Base-by-base conservation (phyloP, 2,888 invertebrate species). In the Drosophila formosana region DNA sequence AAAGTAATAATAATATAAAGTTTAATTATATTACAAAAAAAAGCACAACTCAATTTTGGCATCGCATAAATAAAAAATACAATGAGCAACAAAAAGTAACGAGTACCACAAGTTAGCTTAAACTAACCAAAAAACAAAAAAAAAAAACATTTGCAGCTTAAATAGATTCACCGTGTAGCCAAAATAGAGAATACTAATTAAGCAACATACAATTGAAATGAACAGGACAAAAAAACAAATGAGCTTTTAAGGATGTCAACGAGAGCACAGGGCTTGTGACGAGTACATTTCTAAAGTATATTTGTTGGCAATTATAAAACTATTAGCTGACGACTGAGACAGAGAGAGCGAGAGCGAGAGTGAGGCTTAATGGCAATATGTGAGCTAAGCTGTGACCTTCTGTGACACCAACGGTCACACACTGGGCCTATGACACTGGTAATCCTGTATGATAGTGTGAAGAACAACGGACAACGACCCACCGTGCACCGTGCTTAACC, bases 371-470 rank as follows among this genome's bases (percentile, higher is more conserved):
- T 65, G 52, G 23, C 55, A 60, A 52, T 67, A 50, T 70, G 37
- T 37, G 32, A 71, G 60, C 49, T 66, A 56, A 72, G 52, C 66
- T 58, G 52, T 68, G 75, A 68, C 72, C 72, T 74, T 73, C 32
- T 18, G 7, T 47, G 67, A 57, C 72, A 72, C 23, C 57, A 46
- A 43, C 52, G 67, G 72, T 73, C 61, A 57, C 55, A 18, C 18
- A 56, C 9, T 39, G 28, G 52, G 47, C 65, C 75, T 58, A 78
- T 57, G 70, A 74, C 76, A 78, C 69, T 32, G 55, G 79, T 71
- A 75, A 79, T 72, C 66, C 80, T 32, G 28, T 37, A 65, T 43
- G 65, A 60, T 78, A 78, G 78, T 75, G 78, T 60, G 52, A 76
- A 61, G 57, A 66, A 72, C 68, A 66, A 60, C 43, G 39, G 41